These are phyloP conservation scores for Apodemus agrarius DNA, from an alignment of 2,797 vertebrate genomes.

Conservation along the genomic window DNA sequence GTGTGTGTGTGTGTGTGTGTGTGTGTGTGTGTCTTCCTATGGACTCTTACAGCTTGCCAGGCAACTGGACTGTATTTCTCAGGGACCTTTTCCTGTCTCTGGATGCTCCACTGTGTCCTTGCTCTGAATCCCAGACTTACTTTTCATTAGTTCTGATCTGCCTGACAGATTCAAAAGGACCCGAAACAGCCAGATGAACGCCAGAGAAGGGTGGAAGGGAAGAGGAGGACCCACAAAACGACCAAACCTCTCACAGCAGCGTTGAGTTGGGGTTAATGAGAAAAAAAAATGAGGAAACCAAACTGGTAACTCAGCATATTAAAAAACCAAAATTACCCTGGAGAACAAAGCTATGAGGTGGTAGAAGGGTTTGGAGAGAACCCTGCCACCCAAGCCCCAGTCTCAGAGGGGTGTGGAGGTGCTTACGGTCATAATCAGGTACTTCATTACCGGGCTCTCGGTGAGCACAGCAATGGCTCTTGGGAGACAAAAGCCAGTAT, in stretches of 20 bases:
- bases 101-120: not conserved
- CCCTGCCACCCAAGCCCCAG: not conserved
- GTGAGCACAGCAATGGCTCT: conserved; percentile 58
- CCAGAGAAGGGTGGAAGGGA: not conserved
- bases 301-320: not conserved
- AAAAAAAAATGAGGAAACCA: not conserved
- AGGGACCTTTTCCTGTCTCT: not conserved
- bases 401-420: not conserved
- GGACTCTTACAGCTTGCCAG: too few relatives aligned
- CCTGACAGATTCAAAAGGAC: not conserved
- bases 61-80: not conserved
- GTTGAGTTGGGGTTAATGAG: not conserved
- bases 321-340: not conserved
- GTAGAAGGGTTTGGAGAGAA: not conserved
- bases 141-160: not conserved
- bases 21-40: too few relatives aligned
- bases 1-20: too few relatives aligned
- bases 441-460: conserved; percentile 68
- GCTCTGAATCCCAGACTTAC: not conserved
- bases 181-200: not conserved
- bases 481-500: conserved; percentile 72
- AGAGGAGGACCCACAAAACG: not conserved
- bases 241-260: not conserved
- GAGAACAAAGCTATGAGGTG: not conserved
- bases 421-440: conserved; percentile 66